phyloP scores from a whole-genome alignment of 1,140 invertebrate genomes.

The Sminthurinus signatus region DNA sequence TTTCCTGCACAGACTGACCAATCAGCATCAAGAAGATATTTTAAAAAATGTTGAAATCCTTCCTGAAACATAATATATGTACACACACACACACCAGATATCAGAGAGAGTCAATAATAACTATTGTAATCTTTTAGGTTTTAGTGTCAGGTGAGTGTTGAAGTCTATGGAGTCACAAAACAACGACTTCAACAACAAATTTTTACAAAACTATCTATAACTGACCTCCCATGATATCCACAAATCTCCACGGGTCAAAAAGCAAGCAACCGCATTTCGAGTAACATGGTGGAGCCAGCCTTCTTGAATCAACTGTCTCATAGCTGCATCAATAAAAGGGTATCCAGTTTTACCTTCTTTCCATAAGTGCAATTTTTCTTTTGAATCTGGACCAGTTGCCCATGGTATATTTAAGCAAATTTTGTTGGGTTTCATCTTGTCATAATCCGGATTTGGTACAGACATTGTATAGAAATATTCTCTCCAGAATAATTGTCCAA shows the following conservation, averaged over 20 bases:
- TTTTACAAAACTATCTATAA: no score
- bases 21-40: conserved; percentile 65
- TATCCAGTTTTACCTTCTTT: conserved; percentile 63
- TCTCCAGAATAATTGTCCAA: conserved; percentile 65
- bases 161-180: no score
- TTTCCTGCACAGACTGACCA: conserved; percentile 69
- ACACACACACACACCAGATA: no score
- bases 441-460: conserved; percentile 59
- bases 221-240: conserved; percentile 68
- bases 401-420: conserved; percentile 68
- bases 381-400: conserved; percentile 52
- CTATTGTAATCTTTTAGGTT: no score
- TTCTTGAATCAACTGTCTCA: conserved; percentile 59
- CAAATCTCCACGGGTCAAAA: conserved; percentile 63
- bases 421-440: conserved; percentile 62
- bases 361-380: conserved; percentile 55
- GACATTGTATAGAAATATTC: conserved; percentile 72
- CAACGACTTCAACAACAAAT: no score
- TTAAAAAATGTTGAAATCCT: no score
- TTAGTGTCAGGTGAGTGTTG: no score
- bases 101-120: no score
- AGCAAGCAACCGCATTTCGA: conserved; percentile 63
- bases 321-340: conserved; percentile 68
- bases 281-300: conserved; percentile 67
- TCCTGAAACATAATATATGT: no score